Evolutionary conservation across 2,888 invertebrate species (phyloP), one percentile per base, ranked within the genome.

Genomic region (Biston betularia): DNA sequence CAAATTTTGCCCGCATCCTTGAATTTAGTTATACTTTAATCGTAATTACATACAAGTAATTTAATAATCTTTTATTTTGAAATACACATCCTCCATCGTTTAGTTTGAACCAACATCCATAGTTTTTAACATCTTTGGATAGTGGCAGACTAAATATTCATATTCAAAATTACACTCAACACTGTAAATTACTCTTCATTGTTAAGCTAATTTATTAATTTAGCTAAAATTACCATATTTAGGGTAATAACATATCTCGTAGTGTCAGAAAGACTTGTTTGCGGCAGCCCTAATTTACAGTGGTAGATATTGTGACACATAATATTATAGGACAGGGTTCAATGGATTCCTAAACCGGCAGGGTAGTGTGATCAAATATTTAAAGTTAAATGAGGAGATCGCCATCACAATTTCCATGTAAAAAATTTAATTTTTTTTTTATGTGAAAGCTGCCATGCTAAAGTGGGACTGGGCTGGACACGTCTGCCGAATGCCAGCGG

Each of bases 251-350:
- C 58, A 53, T 45, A 54, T 54, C 38, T 54, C 34, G 35, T 14
- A 46, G 53, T 58, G 64, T 58, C 46, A 40, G 33, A 38, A 57
- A 58, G 15, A 11, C 40, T 58, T 49, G 38, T 55, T 60, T 65
- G 53, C 9, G 66, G n/a, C 72, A 75, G 68, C 71, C 77, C 79
- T 78, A 74, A 75, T 75, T 78, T 61, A 77, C 79, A 75, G 72
- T 72, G 72, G 75, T 75, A 81, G 84, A 83, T 84, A 84, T 84
- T 78, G 79, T 79, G 85, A 85, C 84, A 84, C 73, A 79, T 85
- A 83, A n/a, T 81, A 84, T 85, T 84, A 84, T 79, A 77, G 59
- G 76, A 72, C 75, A 74, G 73, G 75, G 79, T 79, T 80, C 83
- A 84, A 85, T 84, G 80, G 79, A 80, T 80, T 80, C 75, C 78